Conservation (phyloP, 2,888 invertebrate species). For the Tachina lurida region DNA sequence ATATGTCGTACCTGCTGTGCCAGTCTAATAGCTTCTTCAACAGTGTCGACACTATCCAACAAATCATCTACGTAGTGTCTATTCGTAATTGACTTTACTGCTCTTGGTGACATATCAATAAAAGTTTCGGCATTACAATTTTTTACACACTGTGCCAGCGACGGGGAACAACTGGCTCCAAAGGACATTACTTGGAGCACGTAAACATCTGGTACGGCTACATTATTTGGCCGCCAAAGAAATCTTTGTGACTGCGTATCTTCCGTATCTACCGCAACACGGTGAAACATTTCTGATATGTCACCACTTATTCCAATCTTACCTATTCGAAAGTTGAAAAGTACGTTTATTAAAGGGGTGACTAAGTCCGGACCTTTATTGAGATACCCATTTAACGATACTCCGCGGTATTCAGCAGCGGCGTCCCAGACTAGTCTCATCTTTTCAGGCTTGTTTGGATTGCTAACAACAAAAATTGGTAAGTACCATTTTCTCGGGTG, state of each 20-base stretch:
- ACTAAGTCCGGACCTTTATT: conserved; percentile 79
- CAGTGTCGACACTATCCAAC: neutral
- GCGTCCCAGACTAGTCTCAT: too few species aligned
- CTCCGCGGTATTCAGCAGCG: too few species aligned
- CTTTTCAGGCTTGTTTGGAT: neutral
- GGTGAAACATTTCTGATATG: conserved; percentile 6
- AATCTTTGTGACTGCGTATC: conserved; percentile 75
- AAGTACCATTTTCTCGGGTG: too few species aligned
- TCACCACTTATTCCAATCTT: neutral
- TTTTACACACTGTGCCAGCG: conserved; percentile 72
- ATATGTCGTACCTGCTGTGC: neutral
- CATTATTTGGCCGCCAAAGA: conserved; percentile 73
- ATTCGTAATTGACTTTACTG: conserved; percentile 61
- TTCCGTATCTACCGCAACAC: conserved; percentile 50
- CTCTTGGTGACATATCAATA: conserved; percentile 58
- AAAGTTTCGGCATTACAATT: conserved; percentile 65
- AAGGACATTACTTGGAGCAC: conserved; percentile 73
- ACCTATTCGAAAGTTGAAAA: conserved; percentile 74
- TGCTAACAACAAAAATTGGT: neutral
- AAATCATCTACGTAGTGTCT: conserved; percentile 73
- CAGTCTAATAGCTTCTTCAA: neutral
- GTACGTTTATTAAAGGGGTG: conserved; percentile 76
- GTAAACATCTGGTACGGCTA: conserved; percentile 40
- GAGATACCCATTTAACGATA: too few species aligned
- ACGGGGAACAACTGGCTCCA: conserved; percentile 73